Base-by-base conservation (phyloP, 2,113 vertebrate genomes). In the Tympanuchus pallidicinctus region DNA sequence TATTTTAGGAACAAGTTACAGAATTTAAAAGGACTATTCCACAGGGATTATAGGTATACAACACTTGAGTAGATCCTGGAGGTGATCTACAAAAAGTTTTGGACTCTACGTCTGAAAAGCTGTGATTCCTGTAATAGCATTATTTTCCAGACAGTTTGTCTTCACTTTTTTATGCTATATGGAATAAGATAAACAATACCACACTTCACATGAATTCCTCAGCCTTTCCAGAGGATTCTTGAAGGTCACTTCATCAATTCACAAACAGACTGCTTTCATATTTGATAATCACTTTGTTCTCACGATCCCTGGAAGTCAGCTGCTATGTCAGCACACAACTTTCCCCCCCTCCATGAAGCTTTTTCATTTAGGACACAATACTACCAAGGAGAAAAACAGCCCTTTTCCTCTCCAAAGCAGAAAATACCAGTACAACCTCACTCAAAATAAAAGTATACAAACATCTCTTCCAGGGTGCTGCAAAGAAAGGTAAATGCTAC, bases 221-320 rank as follows among this genome's bases (percentile, higher is more conserved):
- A 67, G 5, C 54, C 48, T 64, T 92, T 86, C 56, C 47, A 8
- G 7, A 65, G 10, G 21, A 54, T 84, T 80, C 82, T 34, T 64
- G 42, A 91, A 75, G 77, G 83, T 79, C 77, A 82, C 36, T 89
- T 88, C 70, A 85, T 63, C 42, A 89, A 94, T 77, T 89, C 59
- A 78, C 67, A 77, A 40, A 74, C 42, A 88, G 50, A 80, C 30
- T 85, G 69, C 57, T 94, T 67, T 91, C 3, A 3, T 22, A 78
- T 61, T 80, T 81, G 82, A 84, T 72, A 90, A 61, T 28, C 24
- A 28, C 36, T 42, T 1, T 7, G n/a, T 65, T 91, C 48, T 72
- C 48, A n/a, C 8, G 0, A 38, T 42, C 38, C 28, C 64, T 4
- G 2, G 38, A 93, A 89, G 43, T 50, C 47, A 84, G 32, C 42